Evolutionary conservation across 2,797 vertebrate genomes (phyloP), one percentile per base, ranked within the genome.

Genomic region (Girardinus metallicus): DNA sequence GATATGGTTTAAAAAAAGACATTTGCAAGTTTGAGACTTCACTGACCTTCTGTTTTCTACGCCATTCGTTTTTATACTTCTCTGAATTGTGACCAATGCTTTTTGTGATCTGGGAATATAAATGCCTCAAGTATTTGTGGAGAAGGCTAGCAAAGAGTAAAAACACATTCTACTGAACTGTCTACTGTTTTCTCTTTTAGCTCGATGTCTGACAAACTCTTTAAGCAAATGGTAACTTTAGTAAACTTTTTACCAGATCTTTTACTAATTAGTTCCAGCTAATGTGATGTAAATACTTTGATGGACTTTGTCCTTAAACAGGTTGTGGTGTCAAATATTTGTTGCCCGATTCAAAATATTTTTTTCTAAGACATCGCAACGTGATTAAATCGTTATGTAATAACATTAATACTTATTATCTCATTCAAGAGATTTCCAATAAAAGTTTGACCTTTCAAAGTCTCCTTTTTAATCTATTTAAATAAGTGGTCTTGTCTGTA

Each of bases 111-210:
- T 16, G 5, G 23, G 21, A 23, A 23, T 68, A 64, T 53, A 80
- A 71, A 80, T 23, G 68, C 55, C 57, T 57, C 16, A 75, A 41
- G 79, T 78, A 76, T 73, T 60, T 79, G 44, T 78, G n/a, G 73
- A 82, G 86, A 86, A 77, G 68, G 73, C 81, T 75, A 75, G 86
- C 83, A 80, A 87, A 87, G 85, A 79, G 80, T 87, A 83, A 84
- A 90, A 88, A 82, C 51, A 74, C 60, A 88, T 89, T 88, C 74
- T 80, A 84, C 83, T 80, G 71, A 89, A 72, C 36, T 60, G 86
- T 89, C 73, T 86, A 76, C 62, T 72, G 83, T 80, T 77, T 87
- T 77, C 70, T 85, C 79, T 86, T 87, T 92, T 91, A 91, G 85
- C 88, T 90, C 83, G 75, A 76, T 79, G 75, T 74, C 88, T 70